Conservation (phyloP, 2,888 invertebrate species). For the Neuroscelio doddi region DNA sequence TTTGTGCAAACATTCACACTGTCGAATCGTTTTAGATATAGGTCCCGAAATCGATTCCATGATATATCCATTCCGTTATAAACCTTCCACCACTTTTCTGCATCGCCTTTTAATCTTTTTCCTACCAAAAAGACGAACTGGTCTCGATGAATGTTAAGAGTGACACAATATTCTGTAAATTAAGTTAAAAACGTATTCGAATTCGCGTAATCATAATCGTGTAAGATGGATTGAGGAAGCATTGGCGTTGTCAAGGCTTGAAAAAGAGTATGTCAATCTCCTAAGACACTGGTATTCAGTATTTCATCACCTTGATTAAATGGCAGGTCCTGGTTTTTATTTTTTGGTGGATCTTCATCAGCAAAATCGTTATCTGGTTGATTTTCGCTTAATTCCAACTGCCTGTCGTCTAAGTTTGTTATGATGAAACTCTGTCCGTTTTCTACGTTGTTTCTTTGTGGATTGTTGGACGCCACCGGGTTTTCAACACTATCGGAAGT, state of each 20-base stretch:
- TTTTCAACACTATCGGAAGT: too few species aligned
- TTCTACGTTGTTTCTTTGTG: too few species aligned
- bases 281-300: too few species aligned
- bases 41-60: constrained; percentile 14
- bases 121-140: background rate
- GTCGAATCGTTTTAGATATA: constrained; percentile 13
- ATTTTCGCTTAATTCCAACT: too few species aligned
- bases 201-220: constrained; percentile 13
- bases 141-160: background rate
- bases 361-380: too few species aligned
- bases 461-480: too few species aligned
- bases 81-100: constrained; percentile 24
- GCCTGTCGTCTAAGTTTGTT: too few species aligned
- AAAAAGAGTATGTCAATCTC: background rate
- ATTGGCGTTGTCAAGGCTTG: background rate
- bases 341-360: too few species aligned
- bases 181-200: background rate
- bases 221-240: constrained; percentile 2
- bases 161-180: background rate
- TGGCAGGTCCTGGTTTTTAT: too few species aligned
- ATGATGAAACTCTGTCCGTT: too few species aligned
- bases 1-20: background rate
- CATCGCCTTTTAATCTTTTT: background rate
- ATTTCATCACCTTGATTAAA: too few species aligned
- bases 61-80: constrained; percentile 12